Evolutionary conservation across 23 tunicate species (phyloP).

Genomic region (Clavelina lepadiformis): DNA sequence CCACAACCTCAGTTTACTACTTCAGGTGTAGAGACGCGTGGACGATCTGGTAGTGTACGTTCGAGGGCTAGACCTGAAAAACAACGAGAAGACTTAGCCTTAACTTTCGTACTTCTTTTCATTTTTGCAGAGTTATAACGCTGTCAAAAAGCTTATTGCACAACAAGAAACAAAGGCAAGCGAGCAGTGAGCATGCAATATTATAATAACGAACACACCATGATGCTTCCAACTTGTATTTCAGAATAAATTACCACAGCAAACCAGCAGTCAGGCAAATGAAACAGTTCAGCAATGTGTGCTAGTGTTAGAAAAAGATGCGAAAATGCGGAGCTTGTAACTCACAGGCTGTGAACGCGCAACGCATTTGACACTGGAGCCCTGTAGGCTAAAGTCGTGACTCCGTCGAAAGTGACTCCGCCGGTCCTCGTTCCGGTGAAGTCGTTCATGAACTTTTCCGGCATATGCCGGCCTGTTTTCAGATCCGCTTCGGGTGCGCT

Average conservation of each 20-base stretch:
- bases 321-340: no score
- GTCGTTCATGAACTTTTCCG: slow-evolving; percentile 19
- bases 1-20: no score
- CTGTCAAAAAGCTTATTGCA: no score
- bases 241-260: no score
- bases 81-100: neutral
- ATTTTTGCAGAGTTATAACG: no score
- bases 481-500: slow-evolving; percentile 16
- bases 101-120: neutral
- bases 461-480: slow-evolving; percentile 25
- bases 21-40: slow-evolving; percentile 14
- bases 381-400: slow-evolving; percentile 56
- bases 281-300: neutral
- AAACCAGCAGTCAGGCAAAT: neutral
- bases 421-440: slow-evolving; percentile 35
- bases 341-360: slow-evolving; percentile 68
- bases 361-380: slow-evolving; percentile 53
- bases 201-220: neutral
- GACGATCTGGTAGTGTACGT: slow-evolving; percentile 16
- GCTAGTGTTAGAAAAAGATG: no score
- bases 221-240: neutral
- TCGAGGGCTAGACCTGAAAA: slow-evolving; percentile 27
- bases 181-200: no score
- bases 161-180: no score
- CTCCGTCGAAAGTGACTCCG: slow-evolving; percentile 23